These are phyloP conservation scores for Miltochrista miniata DNA, from an alignment of 2,888 invertebrate species.

Conservation along the genomic window DNA sequence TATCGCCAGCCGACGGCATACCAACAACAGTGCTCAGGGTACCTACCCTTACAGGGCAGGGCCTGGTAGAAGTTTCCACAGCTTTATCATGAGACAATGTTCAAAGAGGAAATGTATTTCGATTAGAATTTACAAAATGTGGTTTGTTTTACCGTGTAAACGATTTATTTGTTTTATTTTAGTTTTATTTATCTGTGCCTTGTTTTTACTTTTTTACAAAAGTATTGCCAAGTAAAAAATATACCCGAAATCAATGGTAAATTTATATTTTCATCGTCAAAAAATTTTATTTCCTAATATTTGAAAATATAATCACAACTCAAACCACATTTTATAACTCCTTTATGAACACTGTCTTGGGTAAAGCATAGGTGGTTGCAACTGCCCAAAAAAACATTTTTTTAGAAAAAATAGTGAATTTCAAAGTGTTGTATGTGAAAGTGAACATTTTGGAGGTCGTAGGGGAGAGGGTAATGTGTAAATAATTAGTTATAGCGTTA, in stretches of 20 bases:
- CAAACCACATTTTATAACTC: constrained; percentile 40
- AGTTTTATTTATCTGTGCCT: not conserved
- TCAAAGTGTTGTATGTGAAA: constrained; percentile 51
- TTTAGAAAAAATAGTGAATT: constrained; percentile 59
- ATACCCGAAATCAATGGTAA: not conserved
- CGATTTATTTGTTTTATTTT: too few relatives aligned
- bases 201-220: not conserved
- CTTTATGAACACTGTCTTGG: constrained; percentile 76
- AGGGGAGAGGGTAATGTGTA: constrained; percentile 68
- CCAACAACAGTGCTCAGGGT: constrained; percentile 93
- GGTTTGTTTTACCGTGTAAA: constrained; percentile 14
- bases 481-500: constrained; percentile 56
- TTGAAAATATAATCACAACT: not conserved
- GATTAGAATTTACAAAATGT: constrained; percentile 71
- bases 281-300: not conserved
- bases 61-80: constrained; percentile 93
- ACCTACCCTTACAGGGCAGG: constrained; percentile 92
- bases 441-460: constrained; percentile 45
- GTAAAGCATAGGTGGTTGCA: constrained; percentile 69
- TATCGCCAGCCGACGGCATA: constrained; percentile 89
- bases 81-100: constrained; percentile 86
- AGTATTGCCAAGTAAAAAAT: constrained; percentile 5
- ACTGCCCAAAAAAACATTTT: constrained; percentile 45
- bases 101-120: constrained; percentile 83
- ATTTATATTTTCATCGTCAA: not conserved